These are phyloP conservation scores for Decapterus maruadsi DNA, from an alignment of 2,797 vertebrate species.

Conservation along the genomic window DNA sequence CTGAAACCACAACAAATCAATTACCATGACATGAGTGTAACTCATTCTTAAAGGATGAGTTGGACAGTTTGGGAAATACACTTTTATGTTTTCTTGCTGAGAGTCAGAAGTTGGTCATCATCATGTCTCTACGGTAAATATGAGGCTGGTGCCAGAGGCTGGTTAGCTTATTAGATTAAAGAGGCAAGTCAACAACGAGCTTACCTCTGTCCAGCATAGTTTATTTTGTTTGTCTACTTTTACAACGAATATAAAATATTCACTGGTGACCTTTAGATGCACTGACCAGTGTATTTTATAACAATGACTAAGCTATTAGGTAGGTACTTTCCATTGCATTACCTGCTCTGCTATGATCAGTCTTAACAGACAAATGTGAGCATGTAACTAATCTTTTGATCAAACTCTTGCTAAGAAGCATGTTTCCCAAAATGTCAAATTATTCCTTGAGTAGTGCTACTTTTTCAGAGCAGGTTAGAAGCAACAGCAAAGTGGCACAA, in stretches of 20 bases:
- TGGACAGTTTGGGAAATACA: not conserved
- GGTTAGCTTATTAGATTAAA: not conserved
- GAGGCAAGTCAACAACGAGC: not conserved
- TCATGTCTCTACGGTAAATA: not conserved
- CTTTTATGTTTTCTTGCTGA: not conserved
- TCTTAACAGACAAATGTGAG: not conserved
- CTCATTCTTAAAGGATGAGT: not conserved
- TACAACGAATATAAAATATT: not conserved
- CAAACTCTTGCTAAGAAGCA: not conserved
- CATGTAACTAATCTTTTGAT: not conserved
- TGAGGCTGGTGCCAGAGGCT: not conserved
- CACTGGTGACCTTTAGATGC: not conserved
- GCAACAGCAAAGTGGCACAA: too few relatives aligned
- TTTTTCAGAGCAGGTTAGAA: too few relatives aligned
- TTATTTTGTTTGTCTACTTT: too few relatives aligned
- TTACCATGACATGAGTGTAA: not conserved
- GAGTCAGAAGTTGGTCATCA: not conserved
- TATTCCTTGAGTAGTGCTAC: not conserved
- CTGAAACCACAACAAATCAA: conserved; percentile 74
- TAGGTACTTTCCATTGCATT: not conserved
- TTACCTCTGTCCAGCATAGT: not conserved
- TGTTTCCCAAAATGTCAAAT: not conserved
- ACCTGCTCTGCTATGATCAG: not conserved
- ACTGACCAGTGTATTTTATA: not conserved
- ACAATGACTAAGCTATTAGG: not conserved